Evolutionary conservation across 2,888 invertebrate genomes (phyloP), one percentile per base, ranked within the genome.

Genomic region (Spilarctia lutea): DNA sequence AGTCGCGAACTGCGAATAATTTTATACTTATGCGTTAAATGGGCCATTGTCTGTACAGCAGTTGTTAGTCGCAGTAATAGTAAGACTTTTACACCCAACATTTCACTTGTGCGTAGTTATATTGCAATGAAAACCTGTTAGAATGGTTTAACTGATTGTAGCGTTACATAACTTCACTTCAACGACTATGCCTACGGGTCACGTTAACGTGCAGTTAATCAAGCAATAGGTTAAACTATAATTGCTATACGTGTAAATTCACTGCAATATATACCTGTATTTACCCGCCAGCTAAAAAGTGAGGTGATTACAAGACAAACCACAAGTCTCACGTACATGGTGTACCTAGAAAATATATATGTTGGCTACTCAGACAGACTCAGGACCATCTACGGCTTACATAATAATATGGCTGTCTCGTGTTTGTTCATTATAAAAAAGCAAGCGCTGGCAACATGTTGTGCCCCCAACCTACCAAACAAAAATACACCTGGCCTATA

Each of bases 41-140:
- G 69, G 60, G 66, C 71, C 68, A 76, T 84, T 82, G 80, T 84
- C 68, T 72, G 67, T 52, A 52, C 70, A 73, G 70, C 68, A 39
- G 79, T 48, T 68, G 73, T 71, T 68, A 73, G 52, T 68, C 65
- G 68, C 73, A n/a, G 68, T 68, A 65, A 66, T 69, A 65, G 71
- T 30, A 48, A 72, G 74, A 67, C 72, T 65, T 74, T 79, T 77
- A 74, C 75, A 60, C n/a, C 52, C 73, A 75, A 78, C 85, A 84
- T 83, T 84, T 84, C 83, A 82, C 85, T 79, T 75, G 73, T 68
- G 60, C 65, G 72, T 72, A 77, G 66, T 77, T 67, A 75, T 79
- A 78, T 75, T 80, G 81, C 77, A 76, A 78, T 68, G 74, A 73
- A 76, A 85, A 85, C 84, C 85, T 77, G 84, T 84, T 72, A 78